Evolutionary conservation across 2,888 invertebrate species (phyloP).

Genomic region (Luperina testacea): DNA sequence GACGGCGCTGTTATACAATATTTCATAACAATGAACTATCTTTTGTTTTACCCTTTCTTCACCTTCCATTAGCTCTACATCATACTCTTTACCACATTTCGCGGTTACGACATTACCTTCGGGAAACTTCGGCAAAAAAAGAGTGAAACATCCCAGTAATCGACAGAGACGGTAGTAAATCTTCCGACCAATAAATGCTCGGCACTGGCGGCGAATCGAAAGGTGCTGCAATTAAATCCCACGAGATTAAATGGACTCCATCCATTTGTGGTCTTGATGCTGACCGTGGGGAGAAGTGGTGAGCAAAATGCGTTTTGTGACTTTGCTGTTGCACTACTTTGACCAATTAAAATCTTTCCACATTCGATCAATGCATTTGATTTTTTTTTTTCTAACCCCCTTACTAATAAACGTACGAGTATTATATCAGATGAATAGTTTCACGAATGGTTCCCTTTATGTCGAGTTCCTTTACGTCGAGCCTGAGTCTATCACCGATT

Average conservation of each 20-base stretch:
- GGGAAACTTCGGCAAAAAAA: conserved; percentile 51
- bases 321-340: not conserved
- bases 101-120: conserved; percentile 57
- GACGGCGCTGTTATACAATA: not conserved
- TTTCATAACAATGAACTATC: conserved; percentile 8
- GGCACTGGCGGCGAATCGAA: conserved; percentile 78
- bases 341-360: too few relatives aligned
- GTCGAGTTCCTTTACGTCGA: too few relatives aligned
- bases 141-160: conserved; percentile 64
- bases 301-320: conserved; percentile 24
- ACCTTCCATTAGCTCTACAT: conserved; percentile 23
- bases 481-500: too few relatives aligned
- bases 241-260: conserved; percentile 87
- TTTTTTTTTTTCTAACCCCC: not conserved
- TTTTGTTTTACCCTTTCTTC: conserved; percentile 24
- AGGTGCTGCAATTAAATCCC: conserved; percentile 88
- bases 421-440: too few relatives aligned
- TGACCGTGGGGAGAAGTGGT: conserved; percentile 67
- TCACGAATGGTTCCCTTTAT: too few relatives aligned
- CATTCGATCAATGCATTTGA: not conserved
- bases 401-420: too few relatives aligned
- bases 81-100: conserved; percentile 39
- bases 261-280: conserved; percentile 84
- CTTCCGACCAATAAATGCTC: conserved; percentile 83
- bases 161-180: conserved; percentile 78